Evolutionary conservation across 2,888 invertebrate species (phyloP).

Genomic region (Gonocerus acuteangulatus): DNA sequence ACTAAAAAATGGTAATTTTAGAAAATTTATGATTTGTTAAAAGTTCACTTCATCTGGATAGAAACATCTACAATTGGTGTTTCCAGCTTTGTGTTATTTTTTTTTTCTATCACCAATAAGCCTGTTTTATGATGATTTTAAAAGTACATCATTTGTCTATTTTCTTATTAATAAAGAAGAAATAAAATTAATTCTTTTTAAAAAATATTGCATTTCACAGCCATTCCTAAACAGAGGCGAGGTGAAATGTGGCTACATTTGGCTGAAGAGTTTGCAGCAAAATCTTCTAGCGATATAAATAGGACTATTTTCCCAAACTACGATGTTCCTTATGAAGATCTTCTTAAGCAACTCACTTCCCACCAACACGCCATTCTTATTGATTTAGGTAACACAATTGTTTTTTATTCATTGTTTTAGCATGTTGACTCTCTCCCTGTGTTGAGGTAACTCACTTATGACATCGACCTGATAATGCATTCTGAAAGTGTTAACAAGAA

Average conservation of each 20-base stretch:
- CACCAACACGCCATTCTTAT: slow-evolving; percentile 96
- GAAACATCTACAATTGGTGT: no score
- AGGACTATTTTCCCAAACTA: slow-evolving; percentile 62
- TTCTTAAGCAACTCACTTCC: slow-evolving; percentile 80
- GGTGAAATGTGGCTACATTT: slow-evolving; percentile 90
- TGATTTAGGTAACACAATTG: slow-evolving; percentile 61
- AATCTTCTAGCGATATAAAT: slow-evolving; percentile 44
- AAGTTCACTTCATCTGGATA: no score
- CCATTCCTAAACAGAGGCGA: slow-evolving; percentile 74
- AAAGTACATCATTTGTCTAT: no score
- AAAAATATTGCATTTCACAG: slow-evolving; percentile 44
- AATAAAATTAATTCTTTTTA: no score
- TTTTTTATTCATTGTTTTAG: no score
- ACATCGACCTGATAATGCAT: no score
- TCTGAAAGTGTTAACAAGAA: not conserved
- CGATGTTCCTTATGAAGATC: slow-evolving; percentile 67
- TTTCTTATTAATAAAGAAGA: no score
- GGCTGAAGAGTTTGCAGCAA: slow-evolving; percentile 62
- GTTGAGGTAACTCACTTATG: not conserved
- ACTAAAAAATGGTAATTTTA: slow-evolving; percentile 28
- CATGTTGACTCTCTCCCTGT: not conserved
- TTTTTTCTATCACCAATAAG: no score
- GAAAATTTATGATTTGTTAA: no score
- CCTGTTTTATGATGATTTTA: no score
- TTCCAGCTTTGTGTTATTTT: no score